phyloP scores from a whole-genome alignment of 2,797 vertebrate species.

The Harpagifer antarcticus region DNA sequence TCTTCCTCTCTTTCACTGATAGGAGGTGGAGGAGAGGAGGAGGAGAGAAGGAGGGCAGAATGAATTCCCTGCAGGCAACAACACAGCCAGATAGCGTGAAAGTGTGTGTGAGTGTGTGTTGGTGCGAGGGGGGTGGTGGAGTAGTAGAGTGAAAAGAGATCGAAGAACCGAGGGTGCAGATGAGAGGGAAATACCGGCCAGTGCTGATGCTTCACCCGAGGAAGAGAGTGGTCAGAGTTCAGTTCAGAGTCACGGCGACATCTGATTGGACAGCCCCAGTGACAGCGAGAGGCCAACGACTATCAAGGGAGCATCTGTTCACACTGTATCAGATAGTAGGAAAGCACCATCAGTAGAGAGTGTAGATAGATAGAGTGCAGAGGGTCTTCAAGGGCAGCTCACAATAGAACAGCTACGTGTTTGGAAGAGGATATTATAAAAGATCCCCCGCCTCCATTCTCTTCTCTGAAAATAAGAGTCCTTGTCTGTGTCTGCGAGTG shows the following conservation, averaged over 20 bases:
- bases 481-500: slow-evolving; percentile 71
- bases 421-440: slow-evolving; percentile 78
- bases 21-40: slow-evolving; percentile 77
- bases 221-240: slow-evolving; percentile 76
- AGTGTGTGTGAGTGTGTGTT: slow-evolving; percentile 43
- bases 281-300: slow-evolving; percentile 88
- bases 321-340: slow-evolving; percentile 71
- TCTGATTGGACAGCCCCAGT: slow-evolving; percentile 92
- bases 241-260: slow-evolving; percentile 90
- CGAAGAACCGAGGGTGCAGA: slow-evolving; percentile 52
- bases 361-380: slow-evolving; percentile 55
- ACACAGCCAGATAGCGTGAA: slow-evolving; percentile 77
- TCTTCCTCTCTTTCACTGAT: slow-evolving; percentile 75
- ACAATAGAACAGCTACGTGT: slow-evolving; percentile 77
- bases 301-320: slow-evolving; percentile 91
- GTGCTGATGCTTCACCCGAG: slow-evolving; percentile 89
- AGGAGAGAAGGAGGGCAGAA: slow-evolving; percentile 76
- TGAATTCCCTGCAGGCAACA: slow-evolving; percentile 84
- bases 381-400: slow-evolving; percentile 76
- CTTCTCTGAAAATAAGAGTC: slow-evolving; percentile 74
- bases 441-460: slow-evolving; percentile 75
- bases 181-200: slow-evolving; percentile 64
- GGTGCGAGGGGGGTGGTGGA: slow-evolving; percentile 29
- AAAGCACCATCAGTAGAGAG: slow-evolving; percentile 56
- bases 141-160: slow-evolving; percentile 54